These are phyloP conservation scores for Anthoptus insignis DNA, from an alignment of 2,888 invertebrate species.

Conservation along the genomic window DNA sequence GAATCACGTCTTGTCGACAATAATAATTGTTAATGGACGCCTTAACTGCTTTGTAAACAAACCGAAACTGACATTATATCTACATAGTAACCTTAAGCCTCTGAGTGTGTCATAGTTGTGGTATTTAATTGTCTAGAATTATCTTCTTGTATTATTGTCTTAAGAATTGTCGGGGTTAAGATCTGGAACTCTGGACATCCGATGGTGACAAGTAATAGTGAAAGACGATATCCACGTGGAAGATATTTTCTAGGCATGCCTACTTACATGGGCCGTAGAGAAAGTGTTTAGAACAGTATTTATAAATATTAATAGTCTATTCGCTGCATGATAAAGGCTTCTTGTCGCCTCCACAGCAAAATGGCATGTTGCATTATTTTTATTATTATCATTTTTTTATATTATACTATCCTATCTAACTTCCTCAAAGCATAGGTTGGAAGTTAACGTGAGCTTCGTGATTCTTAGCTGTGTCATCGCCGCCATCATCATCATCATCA, in stretches of 20 bases:
- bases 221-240: not conserved
- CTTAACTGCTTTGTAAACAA: no score
- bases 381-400: not conserved
- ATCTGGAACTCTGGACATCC: no score
- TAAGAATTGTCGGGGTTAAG: no score
- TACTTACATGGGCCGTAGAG: not conserved
- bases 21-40: no score
- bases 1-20: not conserved
- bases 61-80: no score
- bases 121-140: no score
- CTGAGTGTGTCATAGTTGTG: no score
- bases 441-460: not conserved
- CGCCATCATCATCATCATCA: not conserved
- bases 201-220: no score
- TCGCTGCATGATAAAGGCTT: conserved; percentile 19
- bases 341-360: conserved; percentile 2
- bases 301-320: not conserved
- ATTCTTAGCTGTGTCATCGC: no score
- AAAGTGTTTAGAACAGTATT: not conserved
- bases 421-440: not conserved
- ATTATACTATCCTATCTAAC: no score
- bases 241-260: not conserved
- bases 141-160: no score
- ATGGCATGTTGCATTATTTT: conserved; percentile 12
- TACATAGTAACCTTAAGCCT: no score